Percentiles rank a stretch among this genome's conserved stretches.
These are phyloP conservation scores for Notarius quadriscutis DNA, from an alignment of 2,113 vertebrate genomes.

Conservation along the genomic window DNA sequence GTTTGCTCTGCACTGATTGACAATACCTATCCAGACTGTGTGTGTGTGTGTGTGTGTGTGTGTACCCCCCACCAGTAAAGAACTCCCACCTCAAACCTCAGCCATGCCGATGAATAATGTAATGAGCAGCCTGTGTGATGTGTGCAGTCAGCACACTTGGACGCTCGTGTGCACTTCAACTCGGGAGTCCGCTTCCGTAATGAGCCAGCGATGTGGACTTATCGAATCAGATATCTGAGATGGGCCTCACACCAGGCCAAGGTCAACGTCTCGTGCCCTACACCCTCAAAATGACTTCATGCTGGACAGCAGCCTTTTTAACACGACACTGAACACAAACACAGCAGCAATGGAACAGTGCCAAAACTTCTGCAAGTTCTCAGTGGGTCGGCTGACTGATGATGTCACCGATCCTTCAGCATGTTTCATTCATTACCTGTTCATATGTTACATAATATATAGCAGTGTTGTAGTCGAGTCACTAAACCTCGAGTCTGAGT, in stretches of 20 bases:
- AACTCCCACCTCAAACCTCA: constrained; percentile 31
- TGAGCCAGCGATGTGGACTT: constrained; percentile 74
- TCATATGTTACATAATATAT: too few relatives aligned
- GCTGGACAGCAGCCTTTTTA: constrained; percentile 63
- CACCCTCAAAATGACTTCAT: constrained; percentile 64
- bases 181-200: constrained; percentile 75
- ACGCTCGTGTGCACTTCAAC: constrained; percentile 72
- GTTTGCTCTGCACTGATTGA: not conserved
- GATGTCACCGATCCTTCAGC: not conserved
- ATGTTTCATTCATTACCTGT: not conserved
- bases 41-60: not conserved
- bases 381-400: not conserved
- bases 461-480: too few relatives aligned
- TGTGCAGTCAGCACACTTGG: constrained; percentile 76
- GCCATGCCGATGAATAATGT: constrained; percentile 54
- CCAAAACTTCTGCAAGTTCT: not conserved
- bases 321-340: constrained; percentile 50
- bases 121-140: constrained; percentile 63
- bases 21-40: not conserved
- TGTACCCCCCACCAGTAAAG: constrained; percentile 2
- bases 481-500: too few relatives aligned
- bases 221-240: constrained; percentile 79
- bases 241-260: constrained; percentile 73
- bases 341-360: not conserved
- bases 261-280: constrained; percentile 65